Evolutionary conservation across 2,797 vertebrate species (phyloP), one percentile per base, ranked within the genome.

Genomic region (Gymnodraco acuticeps): DNA sequence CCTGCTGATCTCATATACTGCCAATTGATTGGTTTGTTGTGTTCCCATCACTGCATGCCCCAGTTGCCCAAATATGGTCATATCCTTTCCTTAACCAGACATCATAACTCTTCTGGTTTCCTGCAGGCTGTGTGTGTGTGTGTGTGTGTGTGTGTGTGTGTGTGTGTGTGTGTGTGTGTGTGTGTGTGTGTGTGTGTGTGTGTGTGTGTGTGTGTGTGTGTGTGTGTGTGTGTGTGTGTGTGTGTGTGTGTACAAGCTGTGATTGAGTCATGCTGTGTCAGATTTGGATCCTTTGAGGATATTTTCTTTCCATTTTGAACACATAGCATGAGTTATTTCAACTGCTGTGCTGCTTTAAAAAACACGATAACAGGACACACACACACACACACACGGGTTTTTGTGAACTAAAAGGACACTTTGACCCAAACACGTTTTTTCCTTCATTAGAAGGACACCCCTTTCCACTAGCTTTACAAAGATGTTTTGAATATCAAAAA

Each of bases 41-140:
- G 65, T 55, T 70, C 11, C 42, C 11, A 70, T 78, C 66, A 58
- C 16, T 80, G 80, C 53, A 66, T 71, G 70, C 52, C 20, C 51
- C 72, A 73, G 77, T 72, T 83, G 59, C 42, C 77, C 67, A 75
- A 77, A 84, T 66, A 77, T 75, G 80, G 71, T 77, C 56, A 59
- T 45, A 64, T 70, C 59, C 46, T 50, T 20, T 65, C 71, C 70
- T 55, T 5, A 66, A 71, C 53, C 51, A 82, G 61, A 78, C 61
- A 69, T 54, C 66, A 65, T 73, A 77, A 55, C 61, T 56, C 52
- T 5, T 50, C 58, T 68, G 64, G 31, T 78, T 56, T 58, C 61
- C 75, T 71, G 58, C 20, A 6, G 79, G 73, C 72, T 43, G 42
- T 48, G 63, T 63, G 23, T 83, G 38, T 73, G 82, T 16, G 3